Base-by-base conservation (phyloP, 2,113 vertebrate species). In the Arenaria interpres region DNA sequence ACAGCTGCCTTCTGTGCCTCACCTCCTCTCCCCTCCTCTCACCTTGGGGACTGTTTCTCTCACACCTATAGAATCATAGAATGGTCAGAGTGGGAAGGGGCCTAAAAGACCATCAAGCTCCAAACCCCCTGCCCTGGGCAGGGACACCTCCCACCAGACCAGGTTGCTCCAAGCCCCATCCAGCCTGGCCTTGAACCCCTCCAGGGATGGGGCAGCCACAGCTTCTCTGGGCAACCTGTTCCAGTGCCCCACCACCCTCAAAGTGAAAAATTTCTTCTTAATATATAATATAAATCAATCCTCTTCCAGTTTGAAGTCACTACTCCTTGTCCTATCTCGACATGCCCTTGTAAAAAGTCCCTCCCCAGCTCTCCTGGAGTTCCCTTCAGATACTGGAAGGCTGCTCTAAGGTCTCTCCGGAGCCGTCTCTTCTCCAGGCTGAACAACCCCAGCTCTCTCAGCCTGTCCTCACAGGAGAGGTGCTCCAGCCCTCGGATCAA, bases 21-120 rank as follows among this genome's bases (percentile, higher is more conserved):
- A 25, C 37, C 24, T 28, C 20, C 16, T 5, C 50, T 1, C 28
- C 11, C 74, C 27, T 39, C 4, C 67, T 7, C 37, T 43, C 53
- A 10, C 37, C 43, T 17, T 4, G 2, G 22, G 13, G 6, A 4
- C n/a, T 1, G 2, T 8, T 77, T 3, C n/a, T 48, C 27, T 35
- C 35, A 14, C 13, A 7, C 6, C 6, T 66, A 43, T 5, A 66
- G 62, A 64, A 64, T 30, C 62, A 64, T 6, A 30, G 62, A 30
- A 66, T 32, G 28, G 39, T 32, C 15, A 4, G 6, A 8, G 63
- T 66, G 9, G 39, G 39, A 43, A 64, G 18, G 27, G 62, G 30
- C 27, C 39, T 30, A 30, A 30, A 20, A 64, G 62, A 64, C 7
- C 39, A 43, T 9, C 1, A 1, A 64, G 39, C 14, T 64, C 28